A percentile compares a stretch with the other conserved stretches of the same genome.
Conservation (phyloP, 1,140 invertebrate species). For the Brachystomella parvula region DNA sequence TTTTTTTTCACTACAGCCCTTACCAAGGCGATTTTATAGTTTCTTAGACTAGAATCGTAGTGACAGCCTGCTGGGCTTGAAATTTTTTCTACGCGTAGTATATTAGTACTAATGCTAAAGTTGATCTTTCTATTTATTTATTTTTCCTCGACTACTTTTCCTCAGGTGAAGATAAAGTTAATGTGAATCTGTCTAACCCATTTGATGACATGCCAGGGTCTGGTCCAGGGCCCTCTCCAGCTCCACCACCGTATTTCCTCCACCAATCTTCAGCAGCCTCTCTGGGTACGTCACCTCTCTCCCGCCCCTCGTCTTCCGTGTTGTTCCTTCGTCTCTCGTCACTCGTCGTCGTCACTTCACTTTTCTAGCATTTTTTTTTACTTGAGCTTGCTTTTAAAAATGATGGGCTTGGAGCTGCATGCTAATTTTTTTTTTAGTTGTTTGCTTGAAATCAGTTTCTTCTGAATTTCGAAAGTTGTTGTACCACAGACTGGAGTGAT, state of each 20-base stretch:
- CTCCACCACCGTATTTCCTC: background rate
- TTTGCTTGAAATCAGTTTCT: no score
- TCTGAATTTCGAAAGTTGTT: no score
- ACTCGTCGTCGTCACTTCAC: slow-evolving; percentile 1
- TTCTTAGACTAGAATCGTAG: background rate
- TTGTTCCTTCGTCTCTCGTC: background rate
- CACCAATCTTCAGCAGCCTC: background rate
- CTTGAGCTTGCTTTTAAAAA: background rate
- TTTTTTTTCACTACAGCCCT: background rate
- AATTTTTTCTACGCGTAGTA: background rate
- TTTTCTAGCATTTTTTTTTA: slow-evolving; percentile 10
- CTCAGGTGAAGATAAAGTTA: slow-evolving; percentile 51
- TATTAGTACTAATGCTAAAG: background rate
- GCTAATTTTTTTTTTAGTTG: no score
- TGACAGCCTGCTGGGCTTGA: background rate
- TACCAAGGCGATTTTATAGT: background rate
- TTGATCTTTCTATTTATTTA: slow-evolving; percentile 19
- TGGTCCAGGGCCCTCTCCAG: no score
- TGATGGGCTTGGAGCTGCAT: background rate
- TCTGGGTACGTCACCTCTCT: background rate
- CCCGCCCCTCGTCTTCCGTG: background rate
- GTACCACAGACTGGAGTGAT: no score
- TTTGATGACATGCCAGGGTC: slow-evolving; percentile 59
- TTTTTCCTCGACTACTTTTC: background rate
- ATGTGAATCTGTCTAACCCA: slow-evolving; percentile 69